Conservation (phyloP, 2,113 vertebrate species). For the Calidris pugnax region DNA sequence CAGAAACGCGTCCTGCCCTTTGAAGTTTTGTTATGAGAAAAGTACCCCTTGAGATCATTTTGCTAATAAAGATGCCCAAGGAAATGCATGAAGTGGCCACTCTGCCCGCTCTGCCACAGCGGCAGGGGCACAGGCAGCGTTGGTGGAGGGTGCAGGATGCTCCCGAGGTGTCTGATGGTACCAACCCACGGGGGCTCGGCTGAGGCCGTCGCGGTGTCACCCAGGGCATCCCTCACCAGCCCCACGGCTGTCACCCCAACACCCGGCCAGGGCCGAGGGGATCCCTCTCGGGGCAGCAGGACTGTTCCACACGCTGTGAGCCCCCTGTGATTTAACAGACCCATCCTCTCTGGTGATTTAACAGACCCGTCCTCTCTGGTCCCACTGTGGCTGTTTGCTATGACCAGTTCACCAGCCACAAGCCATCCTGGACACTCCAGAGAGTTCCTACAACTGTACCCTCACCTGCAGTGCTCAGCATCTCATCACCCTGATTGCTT, state of each 20-base stretch:
- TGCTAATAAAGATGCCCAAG: background rate
- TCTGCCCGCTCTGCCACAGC: fast-evolving
- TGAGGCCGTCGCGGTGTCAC: fast-evolving
- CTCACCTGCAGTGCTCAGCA: fast-evolving
- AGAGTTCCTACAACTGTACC: background rate
- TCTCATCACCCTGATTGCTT: fast-evolving
- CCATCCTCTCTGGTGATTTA: background rate
- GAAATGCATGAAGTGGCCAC: fast-evolving
- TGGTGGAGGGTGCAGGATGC: background rate
- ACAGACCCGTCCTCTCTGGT: background rate
- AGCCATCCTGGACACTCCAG: background rate
- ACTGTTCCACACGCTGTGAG: fast-evolving
- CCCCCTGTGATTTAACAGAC: fast-evolving
- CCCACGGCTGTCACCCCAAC: background rate
- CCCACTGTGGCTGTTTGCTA: fast-evolving
- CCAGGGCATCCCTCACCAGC: background rate
- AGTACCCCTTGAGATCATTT: background rate
- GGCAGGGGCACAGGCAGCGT: fast-evolving
- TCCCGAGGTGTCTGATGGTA: fast-evolving
- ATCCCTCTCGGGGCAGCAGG: background rate
- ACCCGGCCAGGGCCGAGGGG: background rate
- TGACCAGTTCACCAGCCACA: fast-evolving
- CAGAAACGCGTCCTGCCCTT: background rate
- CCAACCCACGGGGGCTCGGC: background rate
- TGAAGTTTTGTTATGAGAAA: background rate